Conservation (phyloP, 2,113 vertebrate species). For the Ranitomeya imitator region DNA sequence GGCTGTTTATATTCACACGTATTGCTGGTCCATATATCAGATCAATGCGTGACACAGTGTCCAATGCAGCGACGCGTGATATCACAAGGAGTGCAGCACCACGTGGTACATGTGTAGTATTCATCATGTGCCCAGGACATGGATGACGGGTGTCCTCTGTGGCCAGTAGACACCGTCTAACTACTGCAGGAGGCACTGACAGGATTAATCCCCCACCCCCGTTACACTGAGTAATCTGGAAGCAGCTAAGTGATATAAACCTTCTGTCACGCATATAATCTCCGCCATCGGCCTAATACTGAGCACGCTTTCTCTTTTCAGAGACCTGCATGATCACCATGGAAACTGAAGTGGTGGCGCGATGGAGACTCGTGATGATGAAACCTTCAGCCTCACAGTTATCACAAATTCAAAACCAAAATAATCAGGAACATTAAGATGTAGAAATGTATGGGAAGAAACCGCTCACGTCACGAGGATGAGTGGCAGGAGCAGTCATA, state of each 20-base stretch:
- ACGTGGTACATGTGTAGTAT: not conserved
- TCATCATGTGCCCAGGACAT: not conserved
- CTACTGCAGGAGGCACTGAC: not conserved
- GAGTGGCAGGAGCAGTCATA: not conserved
- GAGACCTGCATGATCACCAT: not conserved
- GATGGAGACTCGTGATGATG: not conserved
- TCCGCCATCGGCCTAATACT: not conserved
- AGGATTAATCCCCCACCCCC: not conserved
- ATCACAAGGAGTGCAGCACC: too few relatives aligned
- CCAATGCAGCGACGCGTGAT: too few relatives aligned
- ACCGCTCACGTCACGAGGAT: not conserved
- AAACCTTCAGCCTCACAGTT: not conserved
- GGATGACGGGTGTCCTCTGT: not conserved
- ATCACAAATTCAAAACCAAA: not conserved
- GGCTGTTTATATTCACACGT: too few relatives aligned
- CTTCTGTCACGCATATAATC: constrained; percentile 5
- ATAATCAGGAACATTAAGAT: not conserved
- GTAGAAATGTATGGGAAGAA: too few relatives aligned
- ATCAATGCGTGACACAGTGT: too few relatives aligned
- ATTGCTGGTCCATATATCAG: too few relatives aligned
- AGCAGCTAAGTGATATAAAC: not conserved
- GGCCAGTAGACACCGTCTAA: not conserved
- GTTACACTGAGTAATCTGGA: not conserved
- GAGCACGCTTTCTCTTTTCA: not conserved
- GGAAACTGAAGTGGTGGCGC: not conserved